Conservation (phyloP, 1,140 invertebrate species). For the Ephestia elutella region DNA sequence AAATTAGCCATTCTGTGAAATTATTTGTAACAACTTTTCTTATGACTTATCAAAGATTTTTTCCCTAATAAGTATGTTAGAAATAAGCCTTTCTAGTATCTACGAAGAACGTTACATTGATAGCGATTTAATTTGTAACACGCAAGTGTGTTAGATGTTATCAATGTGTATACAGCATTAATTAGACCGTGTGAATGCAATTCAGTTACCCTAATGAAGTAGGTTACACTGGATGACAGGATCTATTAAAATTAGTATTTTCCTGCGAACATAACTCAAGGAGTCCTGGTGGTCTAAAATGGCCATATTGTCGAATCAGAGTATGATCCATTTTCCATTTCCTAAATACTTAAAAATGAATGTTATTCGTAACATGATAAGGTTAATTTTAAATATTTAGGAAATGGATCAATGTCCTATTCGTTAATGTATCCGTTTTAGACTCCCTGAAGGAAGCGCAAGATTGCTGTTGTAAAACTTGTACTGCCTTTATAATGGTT, state of each 20-base stretch:
- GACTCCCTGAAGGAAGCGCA: background rate
- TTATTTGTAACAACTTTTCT: too few species aligned
- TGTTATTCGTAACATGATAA: too few species aligned
- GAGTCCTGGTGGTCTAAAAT: too few species aligned
- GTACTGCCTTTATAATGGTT: background rate
- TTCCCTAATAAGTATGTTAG: background rate
- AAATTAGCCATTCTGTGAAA: too few species aligned
- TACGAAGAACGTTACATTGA: background rate
- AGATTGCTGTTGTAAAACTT: background rate
- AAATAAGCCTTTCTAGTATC: too few species aligned
- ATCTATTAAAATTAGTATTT: background rate
- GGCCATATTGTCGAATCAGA: too few species aligned
- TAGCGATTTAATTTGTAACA: background rate
- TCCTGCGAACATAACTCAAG: background rate
- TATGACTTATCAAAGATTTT: too few species aligned
- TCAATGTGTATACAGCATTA: background rate
- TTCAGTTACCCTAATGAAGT: background rate
- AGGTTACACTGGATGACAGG: background rate
- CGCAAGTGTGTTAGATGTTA: background rate
- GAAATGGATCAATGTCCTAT: too few species aligned
- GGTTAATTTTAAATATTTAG: too few species aligned
- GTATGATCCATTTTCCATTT: too few species aligned
- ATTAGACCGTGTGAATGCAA: constrained; percentile 1
- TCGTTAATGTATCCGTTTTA: too few species aligned
- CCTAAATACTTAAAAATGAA: too few species aligned